Evolutionary conservation across 1,140 invertebrate genomes (phyloP).

Genomic region (Pinna nobilis): DNA sequence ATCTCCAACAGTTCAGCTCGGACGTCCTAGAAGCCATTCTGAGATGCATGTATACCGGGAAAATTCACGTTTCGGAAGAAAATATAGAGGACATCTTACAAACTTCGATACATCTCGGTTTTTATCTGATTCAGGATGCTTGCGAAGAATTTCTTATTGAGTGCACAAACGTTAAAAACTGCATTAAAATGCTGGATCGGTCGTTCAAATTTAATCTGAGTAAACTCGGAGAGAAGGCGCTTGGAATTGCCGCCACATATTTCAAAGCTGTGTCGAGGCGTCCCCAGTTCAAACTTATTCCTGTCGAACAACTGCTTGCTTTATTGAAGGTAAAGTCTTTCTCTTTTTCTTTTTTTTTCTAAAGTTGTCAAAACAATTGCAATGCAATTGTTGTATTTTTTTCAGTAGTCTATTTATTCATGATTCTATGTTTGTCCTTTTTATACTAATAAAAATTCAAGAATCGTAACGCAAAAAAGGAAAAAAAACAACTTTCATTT

Average conservation of each 20-base stretch:
- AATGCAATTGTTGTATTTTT: too few relatives aligned
- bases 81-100: constrained; percentile 46
- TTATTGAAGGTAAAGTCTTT: constrained; percentile 37
- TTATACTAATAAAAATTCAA: too few relatives aligned
- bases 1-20: constrained; percentile 21
- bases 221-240: constrained; percentile 34
- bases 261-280: constrained; percentile 42
- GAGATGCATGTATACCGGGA: constrained; percentile 56
- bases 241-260: constrained; percentile 48
- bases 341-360: background rate
- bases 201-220: constrained; percentile 44
- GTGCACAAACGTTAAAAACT: constrained; percentile 45
- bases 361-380: too few relatives aligned
- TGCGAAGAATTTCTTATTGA: constrained; percentile 55
- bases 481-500: too few relatives aligned
- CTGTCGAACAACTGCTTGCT: constrained; percentile 42
- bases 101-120: constrained; percentile 43
- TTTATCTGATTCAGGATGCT: constrained; percentile 49
- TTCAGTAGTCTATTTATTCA: too few relatives aligned
- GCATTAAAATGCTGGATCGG: constrained; percentile 46
- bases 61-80: constrained; percentile 35
- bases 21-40: constrained; percentile 40
- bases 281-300: constrained; percentile 44
- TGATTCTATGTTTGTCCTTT: too few relatives aligned
- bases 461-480: too few relatives aligned